These are phyloP conservation scores for Euphydryas editha DNA, from an alignment of 2,888 invertebrate species.

Conservation along the genomic window DNA sequence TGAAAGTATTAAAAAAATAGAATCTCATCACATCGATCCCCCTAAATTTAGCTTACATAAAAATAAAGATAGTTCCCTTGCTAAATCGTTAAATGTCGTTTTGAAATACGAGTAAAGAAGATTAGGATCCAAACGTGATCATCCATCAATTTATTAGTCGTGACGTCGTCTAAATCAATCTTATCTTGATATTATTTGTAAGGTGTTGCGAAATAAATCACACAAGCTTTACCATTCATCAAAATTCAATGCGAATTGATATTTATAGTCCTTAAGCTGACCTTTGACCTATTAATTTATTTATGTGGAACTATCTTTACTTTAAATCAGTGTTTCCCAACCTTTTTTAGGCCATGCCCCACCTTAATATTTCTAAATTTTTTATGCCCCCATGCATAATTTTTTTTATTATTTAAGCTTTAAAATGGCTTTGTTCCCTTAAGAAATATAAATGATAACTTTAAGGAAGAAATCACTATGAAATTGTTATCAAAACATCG, in stretches of 20 bases:
- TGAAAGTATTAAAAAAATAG: too few relatives aligned
- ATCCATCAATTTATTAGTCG: constrained; percentile 67
- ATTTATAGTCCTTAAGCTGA: constrained; percentile 39
- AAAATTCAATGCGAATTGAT: constrained; percentile 49
- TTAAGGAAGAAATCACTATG: too few relatives aligned
- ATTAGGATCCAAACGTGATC: constrained; percentile 47
- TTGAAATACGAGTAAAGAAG: constrained; percentile 40
- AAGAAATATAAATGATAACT: too few relatives aligned
- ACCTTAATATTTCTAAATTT: too few relatives aligned
- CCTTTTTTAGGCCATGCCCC: too few relatives aligned
- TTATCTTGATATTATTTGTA: constrained; percentile 55
- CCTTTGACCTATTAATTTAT: constrained; percentile 24
- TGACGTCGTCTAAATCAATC: constrained; percentile 67
- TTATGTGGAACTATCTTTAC: constrained; percentile 20
- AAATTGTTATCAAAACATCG: too few relatives aligned
- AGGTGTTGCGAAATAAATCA: constrained; percentile 58
- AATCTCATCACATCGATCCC: too few relatives aligned
- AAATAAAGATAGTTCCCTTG: background rate
- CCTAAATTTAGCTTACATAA: too few relatives aligned
- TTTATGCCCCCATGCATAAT: too few relatives aligned
- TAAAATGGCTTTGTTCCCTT: too few relatives aligned
- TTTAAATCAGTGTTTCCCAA: constrained; percentile 22
- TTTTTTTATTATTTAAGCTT: too few relatives aligned
- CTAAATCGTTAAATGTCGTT: background rate
- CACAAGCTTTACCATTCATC: constrained; percentile 58